Conservation (phyloP, 1,140 invertebrate genomes). For the Drosophila grimshawi region DNA sequence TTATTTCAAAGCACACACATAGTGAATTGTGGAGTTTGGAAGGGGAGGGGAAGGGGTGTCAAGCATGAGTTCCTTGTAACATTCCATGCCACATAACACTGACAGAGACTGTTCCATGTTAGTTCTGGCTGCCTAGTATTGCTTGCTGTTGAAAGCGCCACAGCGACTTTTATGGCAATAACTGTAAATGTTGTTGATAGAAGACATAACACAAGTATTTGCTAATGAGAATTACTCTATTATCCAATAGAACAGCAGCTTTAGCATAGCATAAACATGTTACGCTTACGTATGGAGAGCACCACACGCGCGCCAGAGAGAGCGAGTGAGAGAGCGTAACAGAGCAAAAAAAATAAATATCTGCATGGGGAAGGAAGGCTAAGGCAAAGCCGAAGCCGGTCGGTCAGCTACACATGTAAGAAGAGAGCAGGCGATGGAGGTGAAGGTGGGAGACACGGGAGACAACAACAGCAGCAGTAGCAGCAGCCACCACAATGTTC, state of each 20-base stretch:
- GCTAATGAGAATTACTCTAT: slow-evolving; percentile 48
- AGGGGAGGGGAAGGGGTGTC: not conserved
- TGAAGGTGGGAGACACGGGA: slow-evolving; percentile 1
- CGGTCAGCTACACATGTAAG: slow-evolving; percentile 28
- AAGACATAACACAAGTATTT: slow-evolving; percentile 41
- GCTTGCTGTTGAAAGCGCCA: slow-evolving; percentile 31
- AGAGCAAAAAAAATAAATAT: slow-evolving; percentile 42
- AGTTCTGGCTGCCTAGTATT: slow-evolving; percentile 46
- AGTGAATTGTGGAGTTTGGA: too few relatives aligned
- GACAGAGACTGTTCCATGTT: not conserved
- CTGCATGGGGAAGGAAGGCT: slow-evolving; percentile 30
- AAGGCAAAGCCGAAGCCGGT: slow-evolving; percentile 38
- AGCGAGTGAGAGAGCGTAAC: slow-evolving; percentile 20
- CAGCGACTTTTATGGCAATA: slow-evolving; percentile 38
- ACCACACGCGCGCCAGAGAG: slow-evolving; percentile 4
- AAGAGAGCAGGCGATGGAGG: not conserved
- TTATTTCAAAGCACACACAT: not conserved
- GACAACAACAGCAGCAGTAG: slow-evolving; percentile 19
- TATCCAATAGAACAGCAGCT: slow-evolving; percentile 11
- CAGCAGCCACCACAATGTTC: slow-evolving; percentile 29
- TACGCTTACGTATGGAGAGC: slow-evolving; percentile 33
- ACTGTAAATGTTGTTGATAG: slow-evolving; percentile 42
- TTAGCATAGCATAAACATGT: slow-evolving; percentile 52
- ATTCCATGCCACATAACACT: not conserved
- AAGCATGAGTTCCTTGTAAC: slow-evolving; percentile 13